Evolutionary conservation across 2,113 vertebrate genomes (phyloP).

Genomic region (Peromyscus maniculatus): DNA sequence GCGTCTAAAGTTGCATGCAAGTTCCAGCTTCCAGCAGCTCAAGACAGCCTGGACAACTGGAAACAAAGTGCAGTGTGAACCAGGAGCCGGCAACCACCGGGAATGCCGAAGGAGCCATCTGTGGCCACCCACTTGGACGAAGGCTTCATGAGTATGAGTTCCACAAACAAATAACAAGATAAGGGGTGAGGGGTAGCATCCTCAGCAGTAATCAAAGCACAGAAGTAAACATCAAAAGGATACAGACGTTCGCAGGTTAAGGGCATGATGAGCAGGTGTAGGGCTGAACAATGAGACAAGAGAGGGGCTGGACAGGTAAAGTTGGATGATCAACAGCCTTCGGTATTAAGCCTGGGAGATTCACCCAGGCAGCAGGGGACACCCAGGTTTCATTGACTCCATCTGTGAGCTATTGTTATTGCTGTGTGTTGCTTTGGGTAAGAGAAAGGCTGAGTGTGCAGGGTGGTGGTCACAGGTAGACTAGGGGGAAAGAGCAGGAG

Average conservation of each 20-base stretch:
- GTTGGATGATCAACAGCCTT: background rate
- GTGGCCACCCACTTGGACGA: accelerated
- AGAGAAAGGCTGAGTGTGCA: background rate
- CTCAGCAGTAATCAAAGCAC: background rate
- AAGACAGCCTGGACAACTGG: accelerated
- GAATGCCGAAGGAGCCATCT: background rate
- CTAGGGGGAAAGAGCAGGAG: background rate
- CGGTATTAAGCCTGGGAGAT: background rate
- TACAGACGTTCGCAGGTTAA: background rate
- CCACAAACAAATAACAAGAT: background rate
- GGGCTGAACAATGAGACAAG: background rate
- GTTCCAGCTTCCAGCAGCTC: background rate
- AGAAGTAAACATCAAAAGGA: background rate
- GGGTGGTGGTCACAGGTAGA: accelerated
- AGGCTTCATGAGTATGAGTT: background rate
- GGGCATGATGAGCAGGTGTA: background rate
- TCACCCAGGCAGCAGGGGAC: background rate
- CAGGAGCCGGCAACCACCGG: accelerated
- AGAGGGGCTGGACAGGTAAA: background rate
- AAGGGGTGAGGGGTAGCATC: accelerated
- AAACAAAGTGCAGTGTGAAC: accelerated
- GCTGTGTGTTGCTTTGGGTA: background rate
- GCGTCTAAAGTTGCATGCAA: accelerated
- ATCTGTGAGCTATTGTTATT: background rate
- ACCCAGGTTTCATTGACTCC: no score